Base-by-base conservation (phyloP, 2,113 vertebrate species). In the Etheostoma spectabile region DNA sequence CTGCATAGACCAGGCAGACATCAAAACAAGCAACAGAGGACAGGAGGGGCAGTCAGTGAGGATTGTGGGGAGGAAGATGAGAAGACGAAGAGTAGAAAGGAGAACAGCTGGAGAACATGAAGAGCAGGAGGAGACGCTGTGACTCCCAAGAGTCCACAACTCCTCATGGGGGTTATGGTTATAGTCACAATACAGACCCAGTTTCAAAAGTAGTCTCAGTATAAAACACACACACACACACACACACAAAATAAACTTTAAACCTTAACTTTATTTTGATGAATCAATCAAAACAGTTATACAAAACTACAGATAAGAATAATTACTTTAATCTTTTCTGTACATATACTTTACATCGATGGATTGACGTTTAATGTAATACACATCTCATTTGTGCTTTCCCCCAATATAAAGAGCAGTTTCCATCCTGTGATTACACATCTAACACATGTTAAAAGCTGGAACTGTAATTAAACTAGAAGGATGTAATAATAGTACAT, bases 41-140 rank as follows among this genome's bases (percentile, higher is more conserved):
- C 30, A 45, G 45, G 55, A 35, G 61, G 53, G 16, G 56, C 62
- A n/a, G 85, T 19, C 71, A 59, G 51, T 64, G 59, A 33, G 77
- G 77, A 75, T 45, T 63, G 56, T 76, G 74, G 30, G 77, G 30
- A 56, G 60, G 22, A 27, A 49, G 46, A 82, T 70, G 79, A 74
- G 49, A 79, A 46, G 63, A 63, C 7, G 21, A 59, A 18, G 51
- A 61, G 80, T 48, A 65, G 27, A 52, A 67, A 42, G 38, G 33
- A 68, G 55, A 61, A 46, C 21, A 30, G 73, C 55, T 53, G 63
- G 53, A 64, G 6, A 48, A 53, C 19, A 53, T 10, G 45, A 78
- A 66, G 42, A 67, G 72, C 45, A 71, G 65, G 38, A 63, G 52
- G 24, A 48, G 69, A 45, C n/a, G 18, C 27, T 56, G 69, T 48